These are phyloP conservation scores for Phalacrocorax pelagicus DNA, from an alignment of 2,113 vertebrate genomes.

Conservation along the genomic window DNA sequence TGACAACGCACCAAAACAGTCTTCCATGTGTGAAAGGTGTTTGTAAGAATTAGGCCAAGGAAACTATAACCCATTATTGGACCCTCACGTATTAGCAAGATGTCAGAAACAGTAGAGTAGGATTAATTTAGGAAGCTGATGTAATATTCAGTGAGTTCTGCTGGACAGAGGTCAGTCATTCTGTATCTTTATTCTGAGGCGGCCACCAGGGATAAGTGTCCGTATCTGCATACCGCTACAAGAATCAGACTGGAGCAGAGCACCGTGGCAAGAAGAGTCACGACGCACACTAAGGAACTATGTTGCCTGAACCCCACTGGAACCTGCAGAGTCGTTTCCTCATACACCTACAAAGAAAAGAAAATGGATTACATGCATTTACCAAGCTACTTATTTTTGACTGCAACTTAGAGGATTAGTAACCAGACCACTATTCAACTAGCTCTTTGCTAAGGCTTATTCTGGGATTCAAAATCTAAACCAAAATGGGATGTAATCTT, in stretches of 20 bases:
- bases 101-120: background rate
- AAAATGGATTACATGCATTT: background rate
- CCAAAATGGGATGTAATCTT: background rate
- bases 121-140: background rate
- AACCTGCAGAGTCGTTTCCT: constrained; percentile 68
- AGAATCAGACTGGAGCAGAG: constrained; percentile 81
- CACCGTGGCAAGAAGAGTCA: constrained; percentile 81
- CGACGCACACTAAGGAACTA: constrained; percentile 71
- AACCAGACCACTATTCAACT: background rate
- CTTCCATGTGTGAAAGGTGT: background rate
- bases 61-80: background rate
- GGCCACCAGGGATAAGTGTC: constrained; percentile 29
- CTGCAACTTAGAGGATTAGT: background rate
- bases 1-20: background rate
- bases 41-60: background rate
- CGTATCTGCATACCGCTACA: constrained; percentile 76
- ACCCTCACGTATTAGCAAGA: background rate
- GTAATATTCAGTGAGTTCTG: background rate
- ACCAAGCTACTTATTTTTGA: background rate
- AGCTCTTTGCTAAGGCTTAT: background rate
- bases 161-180: background rate
- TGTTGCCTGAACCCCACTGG: constrained; percentile 85
- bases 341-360: constrained; percentile 62
- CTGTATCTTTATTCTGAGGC: background rate
- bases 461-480: background rate